These are phyloP conservation scores for Otus scops DNA, from an alignment of 2,797 vertebrate genomes.

Conservation along the genomic window DNA sequence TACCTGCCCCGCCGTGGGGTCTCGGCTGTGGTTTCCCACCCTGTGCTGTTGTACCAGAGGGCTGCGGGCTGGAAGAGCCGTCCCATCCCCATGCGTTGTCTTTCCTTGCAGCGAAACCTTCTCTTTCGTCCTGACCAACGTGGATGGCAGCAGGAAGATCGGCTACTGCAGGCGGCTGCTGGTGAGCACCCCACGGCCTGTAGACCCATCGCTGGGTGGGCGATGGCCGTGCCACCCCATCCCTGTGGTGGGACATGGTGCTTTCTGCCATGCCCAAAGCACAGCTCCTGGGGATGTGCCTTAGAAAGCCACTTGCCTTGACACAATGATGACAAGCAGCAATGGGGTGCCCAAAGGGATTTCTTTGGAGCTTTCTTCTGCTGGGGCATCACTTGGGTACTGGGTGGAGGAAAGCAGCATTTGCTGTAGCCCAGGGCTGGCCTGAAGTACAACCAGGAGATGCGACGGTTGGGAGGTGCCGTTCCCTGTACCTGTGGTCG, in stretches of 20 bases:
- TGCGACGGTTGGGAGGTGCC: accelerated
- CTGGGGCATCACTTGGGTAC: background rate
- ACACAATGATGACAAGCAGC: background rate
- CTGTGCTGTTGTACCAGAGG: background rate
- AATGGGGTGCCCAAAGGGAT: background rate
- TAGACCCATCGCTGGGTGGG: accelerated
- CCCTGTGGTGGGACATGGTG: accelerated
- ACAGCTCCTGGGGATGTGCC: accelerated
- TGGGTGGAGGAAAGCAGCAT: background rate
- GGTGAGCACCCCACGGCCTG: conserved; percentile 72
- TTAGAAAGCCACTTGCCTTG: background rate
- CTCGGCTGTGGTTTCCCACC: background rate
- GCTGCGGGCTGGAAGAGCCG: accelerated
- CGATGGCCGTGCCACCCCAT: background rate
- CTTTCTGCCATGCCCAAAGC: background rate
- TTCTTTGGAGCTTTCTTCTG: background rate
- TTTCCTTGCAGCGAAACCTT: conserved; percentile 87
- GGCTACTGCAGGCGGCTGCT: conserved; percentile 93
- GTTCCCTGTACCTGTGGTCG: accelerated
- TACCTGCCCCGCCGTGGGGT: background rate
- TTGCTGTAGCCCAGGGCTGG: background rate
- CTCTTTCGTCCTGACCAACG: conserved; percentile 93
- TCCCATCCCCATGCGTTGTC: accelerated
- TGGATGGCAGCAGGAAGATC: conserved; percentile 91
- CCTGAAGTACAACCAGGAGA: background rate